These are phyloP conservation scores for Ardeotis arabs DNA, from an alignment of 2,113 vertebrate species.

Conservation along the genomic window DNA sequence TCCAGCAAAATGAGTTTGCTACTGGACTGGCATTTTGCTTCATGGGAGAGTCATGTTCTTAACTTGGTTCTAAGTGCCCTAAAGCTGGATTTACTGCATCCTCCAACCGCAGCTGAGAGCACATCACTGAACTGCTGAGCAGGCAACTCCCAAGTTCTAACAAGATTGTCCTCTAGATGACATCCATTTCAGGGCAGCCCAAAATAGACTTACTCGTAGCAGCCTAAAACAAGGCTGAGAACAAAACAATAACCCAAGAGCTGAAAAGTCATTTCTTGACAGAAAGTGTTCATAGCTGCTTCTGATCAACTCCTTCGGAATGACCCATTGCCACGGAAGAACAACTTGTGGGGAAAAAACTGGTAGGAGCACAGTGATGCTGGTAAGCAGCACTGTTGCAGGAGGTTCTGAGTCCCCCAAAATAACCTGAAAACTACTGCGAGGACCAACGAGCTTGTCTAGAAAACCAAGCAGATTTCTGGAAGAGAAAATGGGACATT, in stretches of 20 bases:
- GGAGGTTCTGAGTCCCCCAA: background rate
- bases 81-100: background rate
- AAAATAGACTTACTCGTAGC: background rate
- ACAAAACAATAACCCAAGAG: background rate
- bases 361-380: background rate
- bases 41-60: background rate
- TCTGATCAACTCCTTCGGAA: background rate
- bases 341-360: background rate
- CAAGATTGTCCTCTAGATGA: conserved; percentile 46
- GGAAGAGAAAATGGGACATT: background rate
- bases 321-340: background rate
- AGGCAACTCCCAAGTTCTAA: conserved; percentile 39
- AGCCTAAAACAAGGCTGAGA: background rate
- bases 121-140: background rate
- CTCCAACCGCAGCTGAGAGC: background rate
- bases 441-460: background rate
- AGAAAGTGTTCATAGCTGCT: background rate
- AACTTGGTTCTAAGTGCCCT: background rate
- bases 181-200: conserved; percentile 16
- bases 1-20: background rate
- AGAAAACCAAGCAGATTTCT: background rate
- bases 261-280: background rate
- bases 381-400: background rate
- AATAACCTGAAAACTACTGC: background rate
- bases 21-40: background rate